A percentile compares a stretch with the other conserved stretches of the same genome.
These are phyloP conservation scores for Neolamprologus falcicula DNA, from an alignment of 2,113 vertebrate genomes.

Conservation along the genomic window DNA sequence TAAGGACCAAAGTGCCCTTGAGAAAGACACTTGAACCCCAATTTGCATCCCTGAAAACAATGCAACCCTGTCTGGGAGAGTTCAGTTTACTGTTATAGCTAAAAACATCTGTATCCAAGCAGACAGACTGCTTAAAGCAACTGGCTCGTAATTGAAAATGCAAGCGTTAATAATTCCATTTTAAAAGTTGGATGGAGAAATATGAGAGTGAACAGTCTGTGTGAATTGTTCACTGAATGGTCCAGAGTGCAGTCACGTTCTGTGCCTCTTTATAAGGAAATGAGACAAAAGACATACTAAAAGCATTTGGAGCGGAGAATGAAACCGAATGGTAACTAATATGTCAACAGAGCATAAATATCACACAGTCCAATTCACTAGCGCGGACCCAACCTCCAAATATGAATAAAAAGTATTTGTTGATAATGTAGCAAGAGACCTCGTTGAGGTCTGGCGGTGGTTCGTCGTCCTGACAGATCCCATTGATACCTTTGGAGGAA, in stretches of 20 bases:
- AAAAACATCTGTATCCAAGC: not conserved
- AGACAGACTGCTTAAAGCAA: not conserved
- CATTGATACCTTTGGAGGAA: not conserved
- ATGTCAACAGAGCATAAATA: not conserved
- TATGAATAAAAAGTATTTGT: not conserved
- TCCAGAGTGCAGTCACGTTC: not conserved
- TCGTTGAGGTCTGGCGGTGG: not conserved
- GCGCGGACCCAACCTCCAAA: not conserved
- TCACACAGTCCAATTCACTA: not conserved
- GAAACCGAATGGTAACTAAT: not conserved
- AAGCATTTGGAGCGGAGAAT: not conserved
- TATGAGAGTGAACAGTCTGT: not conserved
- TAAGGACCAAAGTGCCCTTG: not conserved
- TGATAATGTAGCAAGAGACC: not conserved
- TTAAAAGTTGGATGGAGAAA: not conserved
- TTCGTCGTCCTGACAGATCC: not conserved
- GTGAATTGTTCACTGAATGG: not conserved
- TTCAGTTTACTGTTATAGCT: not conserved
- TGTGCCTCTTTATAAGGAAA: not conserved
- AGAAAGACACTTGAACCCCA: not conserved
- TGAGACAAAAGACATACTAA: not conserved
- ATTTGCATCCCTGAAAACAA: not conserved
- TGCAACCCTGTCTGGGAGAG: not conserved
- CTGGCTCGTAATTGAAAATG: conserved; percentile 4
- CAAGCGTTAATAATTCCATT: not conserved